These are phyloP conservation scores for Coenonympha glycerion DNA, from an alignment of 2,888 invertebrate species.

Conservation along the genomic window DNA sequence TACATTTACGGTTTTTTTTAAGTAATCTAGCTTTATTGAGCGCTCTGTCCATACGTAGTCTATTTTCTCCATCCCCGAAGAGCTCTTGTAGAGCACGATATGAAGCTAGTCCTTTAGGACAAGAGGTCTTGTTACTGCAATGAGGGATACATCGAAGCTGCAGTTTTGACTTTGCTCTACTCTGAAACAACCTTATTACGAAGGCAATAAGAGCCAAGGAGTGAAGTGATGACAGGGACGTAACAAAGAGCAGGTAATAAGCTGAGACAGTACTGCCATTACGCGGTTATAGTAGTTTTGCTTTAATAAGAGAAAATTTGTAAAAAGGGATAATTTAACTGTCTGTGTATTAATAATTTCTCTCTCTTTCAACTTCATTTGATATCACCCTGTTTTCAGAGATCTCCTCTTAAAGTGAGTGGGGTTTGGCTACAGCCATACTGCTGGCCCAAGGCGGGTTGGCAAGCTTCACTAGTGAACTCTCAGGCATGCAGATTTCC, in stretches of 20 bases:
- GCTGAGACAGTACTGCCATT: slow-evolving; percentile 1
- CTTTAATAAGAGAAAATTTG: too few species aligned
- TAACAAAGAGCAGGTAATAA: neutral
- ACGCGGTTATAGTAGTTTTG: neutral
- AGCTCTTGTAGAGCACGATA: slow-evolving; percentile 25
- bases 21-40: neutral
- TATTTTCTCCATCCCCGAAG: slow-evolving; percentile 22
- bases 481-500: too few species aligned
- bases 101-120: slow-evolving; percentile 23
- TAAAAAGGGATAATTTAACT: too few species aligned
- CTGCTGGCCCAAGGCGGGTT: too few species aligned
- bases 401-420: too few species aligned
- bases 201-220: slow-evolving; percentile 6
- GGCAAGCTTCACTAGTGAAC: too few species aligned
- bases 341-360: too few species aligned
- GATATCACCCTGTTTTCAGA: too few species aligned
- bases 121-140: slow-evolving; percentile 23
- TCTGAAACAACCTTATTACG: slow-evolving; percentile 8
- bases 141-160: slow-evolving; percentile 5
- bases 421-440: too few species aligned
- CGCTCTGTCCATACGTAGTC: slow-evolving; percentile 13
- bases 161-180: slow-evolving; percentile 4
- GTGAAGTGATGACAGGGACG: neutral
- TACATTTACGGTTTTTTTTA: too few species aligned
- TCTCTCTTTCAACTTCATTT: too few species aligned